Evolutionary conservation across 2,113 vertebrate genomes (phyloP).

Genomic region (Trichechus manatus): DNA sequence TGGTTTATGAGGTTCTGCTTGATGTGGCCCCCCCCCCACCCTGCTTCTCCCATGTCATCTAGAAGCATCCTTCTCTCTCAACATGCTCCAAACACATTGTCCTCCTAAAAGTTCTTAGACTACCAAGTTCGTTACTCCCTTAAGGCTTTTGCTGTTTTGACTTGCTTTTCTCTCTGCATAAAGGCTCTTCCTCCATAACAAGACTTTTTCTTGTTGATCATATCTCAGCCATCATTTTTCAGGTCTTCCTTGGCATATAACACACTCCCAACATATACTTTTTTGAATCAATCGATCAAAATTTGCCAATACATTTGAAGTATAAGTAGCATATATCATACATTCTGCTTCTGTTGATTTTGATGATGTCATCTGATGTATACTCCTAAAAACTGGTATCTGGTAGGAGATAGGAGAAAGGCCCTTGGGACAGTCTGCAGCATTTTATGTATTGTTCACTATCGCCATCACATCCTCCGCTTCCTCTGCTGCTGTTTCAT

Average conservation of each 20-base stretch:
- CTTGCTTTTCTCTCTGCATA: not conserved
- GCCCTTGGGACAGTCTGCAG: not conserved
- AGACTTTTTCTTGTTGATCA: not conserved
- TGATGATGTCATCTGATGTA: not conserved
- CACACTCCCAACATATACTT: not conserved
- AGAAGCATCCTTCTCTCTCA: not conserved
- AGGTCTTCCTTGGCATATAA: not conserved
- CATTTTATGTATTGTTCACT: too few species aligned
- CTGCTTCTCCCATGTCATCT: not conserved
- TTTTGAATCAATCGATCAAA: not conserved
- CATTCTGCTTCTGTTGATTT: not conserved
- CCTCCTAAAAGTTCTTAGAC: not conserved
- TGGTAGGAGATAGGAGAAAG: not conserved
- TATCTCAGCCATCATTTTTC: not conserved
- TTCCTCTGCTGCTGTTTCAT: not conserved
- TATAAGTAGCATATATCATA: not conserved
- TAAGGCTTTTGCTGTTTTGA: not conserved
- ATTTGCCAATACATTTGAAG: not conserved
- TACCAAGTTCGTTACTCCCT: not conserved
- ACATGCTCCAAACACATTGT: not conserved
- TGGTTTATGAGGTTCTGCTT: not conserved
- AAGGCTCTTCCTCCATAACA: not conserved
- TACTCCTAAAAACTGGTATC: not conserved
- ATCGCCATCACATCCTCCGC: accelerated
- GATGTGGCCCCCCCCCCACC: accelerated